These are phyloP conservation scores for Uria lomvia DNA, from an alignment of 2,113 vertebrate species.

Conservation along the genomic window DNA sequence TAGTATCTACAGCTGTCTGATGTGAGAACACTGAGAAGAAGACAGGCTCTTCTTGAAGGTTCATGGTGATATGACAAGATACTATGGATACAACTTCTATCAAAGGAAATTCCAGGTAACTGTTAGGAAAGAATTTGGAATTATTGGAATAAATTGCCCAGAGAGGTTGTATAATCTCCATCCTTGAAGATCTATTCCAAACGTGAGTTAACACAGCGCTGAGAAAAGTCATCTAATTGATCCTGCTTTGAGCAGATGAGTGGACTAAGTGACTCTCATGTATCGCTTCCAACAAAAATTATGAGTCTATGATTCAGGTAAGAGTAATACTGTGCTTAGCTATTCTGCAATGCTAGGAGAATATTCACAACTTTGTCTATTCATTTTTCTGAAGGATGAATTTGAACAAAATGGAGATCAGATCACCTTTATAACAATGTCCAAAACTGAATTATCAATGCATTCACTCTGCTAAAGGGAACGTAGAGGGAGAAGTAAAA, in stretches of 20 bases:
- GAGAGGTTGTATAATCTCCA: not conserved
- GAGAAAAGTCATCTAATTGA: not conserved
- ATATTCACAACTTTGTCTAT: not conserved
- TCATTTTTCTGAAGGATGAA: not conserved
- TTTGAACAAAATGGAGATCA: not conserved
- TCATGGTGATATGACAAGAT: not conserved
- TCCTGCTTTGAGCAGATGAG: not conserved
- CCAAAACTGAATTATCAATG: not conserved
- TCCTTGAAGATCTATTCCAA: not conserved
- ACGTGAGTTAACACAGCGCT: not conserved
- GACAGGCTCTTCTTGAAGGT: not conserved
- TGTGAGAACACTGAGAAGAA: not conserved
- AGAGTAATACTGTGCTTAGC: not conserved
- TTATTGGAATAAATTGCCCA: not conserved
- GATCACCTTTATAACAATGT: not conserved
- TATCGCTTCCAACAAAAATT: not conserved
- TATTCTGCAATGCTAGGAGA: not conserved
- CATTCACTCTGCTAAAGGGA: not conserved
- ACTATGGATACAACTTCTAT: not conserved
- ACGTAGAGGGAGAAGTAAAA: constrained; percentile 1
- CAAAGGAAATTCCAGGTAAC: not conserved
- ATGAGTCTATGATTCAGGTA: not conserved
- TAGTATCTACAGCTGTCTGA: not conserved
- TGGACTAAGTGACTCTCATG: not conserved
- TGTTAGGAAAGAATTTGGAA: not conserved